Evolutionary conservation across 2,888 invertebrate species (phyloP).

Genomic region (Nomada flava): DNA sequence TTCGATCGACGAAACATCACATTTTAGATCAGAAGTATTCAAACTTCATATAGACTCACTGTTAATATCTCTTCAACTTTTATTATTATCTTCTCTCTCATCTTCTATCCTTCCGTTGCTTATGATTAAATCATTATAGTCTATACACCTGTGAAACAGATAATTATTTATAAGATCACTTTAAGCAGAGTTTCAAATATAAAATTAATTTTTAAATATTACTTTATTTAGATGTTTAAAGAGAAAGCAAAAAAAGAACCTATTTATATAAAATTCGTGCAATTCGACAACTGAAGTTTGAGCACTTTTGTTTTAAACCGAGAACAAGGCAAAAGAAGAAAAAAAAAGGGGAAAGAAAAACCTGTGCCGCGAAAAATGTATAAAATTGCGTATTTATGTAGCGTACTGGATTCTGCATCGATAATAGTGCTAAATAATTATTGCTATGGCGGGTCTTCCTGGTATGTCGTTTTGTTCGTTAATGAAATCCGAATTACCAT

Average conservation of each 20-base stretch:
- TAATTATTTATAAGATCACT: neutral
- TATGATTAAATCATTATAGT: neutral
- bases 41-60: constrained; percentile 18
- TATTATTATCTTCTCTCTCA: neutral
- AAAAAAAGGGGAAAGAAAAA: too few species aligned
- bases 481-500: constrained; percentile 55
- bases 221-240: neutral
- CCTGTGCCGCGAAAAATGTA: neutral
- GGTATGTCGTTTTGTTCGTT: constrained; percentile 55
- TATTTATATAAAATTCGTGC: neutral
- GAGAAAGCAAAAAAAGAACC: neutral
- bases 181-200: neutral
- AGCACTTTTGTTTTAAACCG: constrained; percentile 44
- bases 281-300: constrained; percentile 17
- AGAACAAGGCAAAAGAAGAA: neutral
- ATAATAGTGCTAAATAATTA: constrained; percentile 59
- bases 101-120: neutral
- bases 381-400: constrained; percentile 27
- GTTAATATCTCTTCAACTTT: neutral
- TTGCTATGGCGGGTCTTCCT: constrained; percentile 56
- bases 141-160: neutral
- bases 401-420: constrained; percentile 60
- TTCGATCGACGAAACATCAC: constrained; percentile 37
- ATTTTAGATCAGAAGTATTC: constrained; percentile 48
- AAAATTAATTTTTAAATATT: constrained; percentile 3